Conservation (phyloP, 2,113 vertebrate species). For the Triplophysa siluroides region DNA sequence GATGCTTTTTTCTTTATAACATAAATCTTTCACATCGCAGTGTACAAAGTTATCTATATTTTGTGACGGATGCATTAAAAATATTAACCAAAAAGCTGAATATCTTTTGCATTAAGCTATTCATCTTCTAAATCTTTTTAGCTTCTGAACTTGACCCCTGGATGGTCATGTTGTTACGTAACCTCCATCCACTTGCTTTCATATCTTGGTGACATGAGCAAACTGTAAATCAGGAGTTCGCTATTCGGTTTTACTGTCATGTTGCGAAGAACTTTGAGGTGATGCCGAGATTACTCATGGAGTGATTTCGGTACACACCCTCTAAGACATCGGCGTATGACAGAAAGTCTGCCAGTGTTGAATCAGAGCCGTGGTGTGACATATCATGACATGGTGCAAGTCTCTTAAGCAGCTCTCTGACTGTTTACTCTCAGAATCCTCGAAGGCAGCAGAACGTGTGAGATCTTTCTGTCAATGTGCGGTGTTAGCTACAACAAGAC, state of each 20-base stretch:
- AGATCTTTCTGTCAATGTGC: slow-evolving; percentile 48
- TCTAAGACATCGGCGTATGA: slow-evolving; percentile 62
- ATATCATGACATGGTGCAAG: slow-evolving; percentile 71
- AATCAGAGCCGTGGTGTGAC: slow-evolving; percentile 62
- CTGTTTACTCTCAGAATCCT: slow-evolving; percentile 57
- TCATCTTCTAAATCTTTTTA: too few species aligned
- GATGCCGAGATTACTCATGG: slow-evolving; percentile 47
- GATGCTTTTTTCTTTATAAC: too few species aligned
- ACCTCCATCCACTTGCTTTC: neutral
- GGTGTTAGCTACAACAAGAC: slow-evolving; percentile 60
- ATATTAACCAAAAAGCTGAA: too few species aligned
- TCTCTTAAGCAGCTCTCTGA: slow-evolving; percentile 46
- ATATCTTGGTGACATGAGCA: slow-evolving; percentile 38
- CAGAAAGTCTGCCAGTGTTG: slow-evolving; percentile 67
- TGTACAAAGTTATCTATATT: too few species aligned
- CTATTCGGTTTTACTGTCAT: slow-evolving; percentile 44
- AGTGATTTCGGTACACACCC: slow-evolving; percentile 59
- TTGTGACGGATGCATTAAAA: too few species aligned
- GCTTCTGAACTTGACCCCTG: neutral
- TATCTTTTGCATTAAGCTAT: too few species aligned
- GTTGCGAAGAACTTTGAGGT: slow-evolving; percentile 56
- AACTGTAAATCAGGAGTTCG: slow-evolving; percentile 34
- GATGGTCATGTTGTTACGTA: neutral
- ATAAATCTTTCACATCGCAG: too few species aligned
- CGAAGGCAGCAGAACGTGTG: slow-evolving; percentile 32